Conservation (phyloP, 2,797 vertebrate species). For the Spinus olivaceus region DNA sequence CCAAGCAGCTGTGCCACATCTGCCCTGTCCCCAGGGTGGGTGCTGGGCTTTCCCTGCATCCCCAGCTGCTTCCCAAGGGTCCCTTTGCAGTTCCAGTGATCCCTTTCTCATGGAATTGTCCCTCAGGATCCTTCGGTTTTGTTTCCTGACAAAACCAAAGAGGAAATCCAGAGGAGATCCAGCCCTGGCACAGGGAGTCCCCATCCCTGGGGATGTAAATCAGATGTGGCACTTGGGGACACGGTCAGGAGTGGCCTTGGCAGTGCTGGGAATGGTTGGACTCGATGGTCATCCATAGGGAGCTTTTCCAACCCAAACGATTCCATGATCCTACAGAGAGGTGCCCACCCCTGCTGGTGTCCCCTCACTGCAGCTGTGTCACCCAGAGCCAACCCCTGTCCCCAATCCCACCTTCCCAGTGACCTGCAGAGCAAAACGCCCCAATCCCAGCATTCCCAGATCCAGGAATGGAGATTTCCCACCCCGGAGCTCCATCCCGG, state of each 20-base stretch:
- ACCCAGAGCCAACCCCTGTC: not conserved
- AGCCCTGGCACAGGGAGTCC: not conserved
- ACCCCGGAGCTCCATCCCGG: not conserved
- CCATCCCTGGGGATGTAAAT: too few species aligned
- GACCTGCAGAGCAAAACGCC: fast-evolving
- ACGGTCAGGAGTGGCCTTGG: not conserved
- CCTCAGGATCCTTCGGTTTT: not conserved
- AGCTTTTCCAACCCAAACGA: not conserved
- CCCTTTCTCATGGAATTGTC: not conserved
- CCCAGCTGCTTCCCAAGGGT: not conserved
- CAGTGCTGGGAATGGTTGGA: not conserved
- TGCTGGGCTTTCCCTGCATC: fast-evolving
- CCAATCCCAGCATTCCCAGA: not conserved
- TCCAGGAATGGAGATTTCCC: not conserved
- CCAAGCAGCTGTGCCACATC: not conserved
- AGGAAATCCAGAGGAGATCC: not conserved
- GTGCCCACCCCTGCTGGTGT: not conserved
- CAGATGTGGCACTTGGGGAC: not conserved
- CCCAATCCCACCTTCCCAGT: fast-evolving
- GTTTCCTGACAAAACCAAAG: not conserved
- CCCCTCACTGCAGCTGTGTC: fast-evolving
- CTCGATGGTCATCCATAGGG: fast-evolving
- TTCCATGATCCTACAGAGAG: fast-evolving
- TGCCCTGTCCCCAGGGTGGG: not conserved
- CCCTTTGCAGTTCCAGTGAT: not conserved